phyloP scores from a whole-genome alignment of 2,113 vertebrate genomes.

The Lynx canadensis region DNA sequence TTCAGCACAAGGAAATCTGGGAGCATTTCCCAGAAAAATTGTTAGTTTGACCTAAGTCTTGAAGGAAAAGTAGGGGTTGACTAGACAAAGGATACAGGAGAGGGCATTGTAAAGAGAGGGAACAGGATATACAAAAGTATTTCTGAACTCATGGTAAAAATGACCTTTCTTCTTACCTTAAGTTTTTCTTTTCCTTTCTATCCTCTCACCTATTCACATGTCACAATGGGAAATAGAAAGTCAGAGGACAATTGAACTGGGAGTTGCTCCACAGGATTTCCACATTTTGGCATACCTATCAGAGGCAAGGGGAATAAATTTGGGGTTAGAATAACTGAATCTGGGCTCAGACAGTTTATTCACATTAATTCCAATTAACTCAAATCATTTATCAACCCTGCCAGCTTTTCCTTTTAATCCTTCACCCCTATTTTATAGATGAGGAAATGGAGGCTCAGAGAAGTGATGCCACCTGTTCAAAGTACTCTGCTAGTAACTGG shows the following conservation, averaged over 20 bases:
- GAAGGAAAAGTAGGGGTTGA: background rate
- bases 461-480: background rate
- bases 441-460: slow-evolving; percentile 13
- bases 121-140: background rate
- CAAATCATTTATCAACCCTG: background rate
- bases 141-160: background rate
- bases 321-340: background rate
- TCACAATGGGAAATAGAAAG: background rate
- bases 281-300: background rate
- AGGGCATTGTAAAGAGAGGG: background rate
- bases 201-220: background rate
- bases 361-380: background rate
- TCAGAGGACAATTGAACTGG: background rate
- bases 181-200: slow-evolving; percentile 12
- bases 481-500: background rate
- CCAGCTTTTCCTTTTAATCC: background rate
- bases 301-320: background rate
- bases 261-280: background rate
- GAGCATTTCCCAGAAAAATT: background rate
- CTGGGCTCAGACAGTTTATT: background rate
- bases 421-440: slow-evolving; percentile 8
- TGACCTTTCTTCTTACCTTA: background rate
- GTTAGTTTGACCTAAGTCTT: background rate
- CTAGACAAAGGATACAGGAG: background rate
- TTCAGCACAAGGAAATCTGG: background rate